A percentile compares a stretch with the other conserved stretches of the same genome.
Evolutionary conservation across 2,797 vertebrate species (phyloP).

Genomic region (Telmatherina bonti): DNA sequence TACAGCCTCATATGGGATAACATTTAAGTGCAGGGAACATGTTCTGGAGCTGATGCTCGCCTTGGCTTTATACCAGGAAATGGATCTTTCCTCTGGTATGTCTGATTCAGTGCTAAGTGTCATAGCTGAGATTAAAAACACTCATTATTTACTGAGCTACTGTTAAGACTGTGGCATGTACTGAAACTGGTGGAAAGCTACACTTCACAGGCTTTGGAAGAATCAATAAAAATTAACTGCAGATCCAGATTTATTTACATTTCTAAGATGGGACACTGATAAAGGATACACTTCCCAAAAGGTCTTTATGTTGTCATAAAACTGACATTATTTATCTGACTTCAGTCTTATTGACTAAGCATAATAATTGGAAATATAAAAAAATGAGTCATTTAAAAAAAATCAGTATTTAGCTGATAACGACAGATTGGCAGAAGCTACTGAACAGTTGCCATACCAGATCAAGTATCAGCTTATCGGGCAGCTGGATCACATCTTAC

Average conservation of each 20-base stretch:
- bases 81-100: background rate
- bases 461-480: background rate
- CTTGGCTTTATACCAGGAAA: conserved; percentile 37
- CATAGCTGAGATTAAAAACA: background rate
- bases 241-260: too few relatives aligned
- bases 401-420: background rate
- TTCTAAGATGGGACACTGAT: background rate
- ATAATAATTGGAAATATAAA: background rate
- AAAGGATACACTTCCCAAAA: background rate
- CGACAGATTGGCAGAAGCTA: background rate
- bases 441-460: background rate
- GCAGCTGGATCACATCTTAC: background rate
- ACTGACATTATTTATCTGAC: background rate
- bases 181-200: too few relatives aligned
- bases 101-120: conserved; percentile 1
- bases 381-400: background rate
- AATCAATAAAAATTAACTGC: too few relatives aligned
- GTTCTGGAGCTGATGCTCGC: conserved; percentile 7
- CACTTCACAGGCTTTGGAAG: background rate
- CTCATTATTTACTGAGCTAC: background rate
- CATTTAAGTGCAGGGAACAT: conserved; percentile 45
- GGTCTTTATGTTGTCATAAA: background rate
- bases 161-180: background rate
- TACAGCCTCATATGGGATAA: conserved; percentile 34
- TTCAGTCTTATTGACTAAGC: background rate